Conservation (phyloP, 1,140 invertebrate species). For the Atta cephalotes region DNA sequence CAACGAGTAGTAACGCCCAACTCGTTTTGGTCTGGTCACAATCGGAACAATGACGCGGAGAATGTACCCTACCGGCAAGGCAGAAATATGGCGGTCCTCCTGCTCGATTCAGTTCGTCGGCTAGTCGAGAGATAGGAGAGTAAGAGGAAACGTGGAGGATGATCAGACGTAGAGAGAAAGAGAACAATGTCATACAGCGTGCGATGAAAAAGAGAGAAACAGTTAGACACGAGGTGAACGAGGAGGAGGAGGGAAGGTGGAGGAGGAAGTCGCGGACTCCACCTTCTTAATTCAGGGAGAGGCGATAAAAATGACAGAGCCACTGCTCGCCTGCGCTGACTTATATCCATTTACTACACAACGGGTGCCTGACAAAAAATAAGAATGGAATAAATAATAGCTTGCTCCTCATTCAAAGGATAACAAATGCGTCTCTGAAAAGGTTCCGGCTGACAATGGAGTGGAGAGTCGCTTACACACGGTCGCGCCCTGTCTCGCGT, state of each 20-base stretch:
- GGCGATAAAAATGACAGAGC: conserved; percentile 86
- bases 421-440: conserved; percentile 85
- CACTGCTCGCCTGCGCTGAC: conserved; percentile 84
- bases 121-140: conserved; percentile 69
- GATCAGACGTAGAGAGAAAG: conserved; percentile 31
- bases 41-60: conserved; percentile 78
- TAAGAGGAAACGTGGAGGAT: conserved; percentile 61
- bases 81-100: conserved; percentile 77
- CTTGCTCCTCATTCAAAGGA: conserved; percentile 85
- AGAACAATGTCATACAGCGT: conserved; percentile 19
- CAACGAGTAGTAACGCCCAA: conserved; percentile 74
- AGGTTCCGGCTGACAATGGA: conserved; percentile 82
- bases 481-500: conserved; percentile 76
- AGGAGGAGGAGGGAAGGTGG: conserved; percentile 37
- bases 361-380: conserved; percentile 85
- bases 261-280: conserved; percentile 80
- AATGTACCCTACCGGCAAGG: conserved; percentile 71
- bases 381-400: conserved; percentile 86
- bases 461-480: conserved; percentile 83
- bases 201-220: conserved; percentile 48
- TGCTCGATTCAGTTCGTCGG: conserved; percentile 71
- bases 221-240: conserved; percentile 19
- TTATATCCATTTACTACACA: conserved; percentile 86
- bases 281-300: conserved; percentile 86
- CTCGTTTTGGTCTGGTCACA: conserved; percentile 78